These are phyloP conservation scores for Cephus nigrinus DNA, from an alignment of 2,888 invertebrate species.

Conservation along the genomic window DNA sequence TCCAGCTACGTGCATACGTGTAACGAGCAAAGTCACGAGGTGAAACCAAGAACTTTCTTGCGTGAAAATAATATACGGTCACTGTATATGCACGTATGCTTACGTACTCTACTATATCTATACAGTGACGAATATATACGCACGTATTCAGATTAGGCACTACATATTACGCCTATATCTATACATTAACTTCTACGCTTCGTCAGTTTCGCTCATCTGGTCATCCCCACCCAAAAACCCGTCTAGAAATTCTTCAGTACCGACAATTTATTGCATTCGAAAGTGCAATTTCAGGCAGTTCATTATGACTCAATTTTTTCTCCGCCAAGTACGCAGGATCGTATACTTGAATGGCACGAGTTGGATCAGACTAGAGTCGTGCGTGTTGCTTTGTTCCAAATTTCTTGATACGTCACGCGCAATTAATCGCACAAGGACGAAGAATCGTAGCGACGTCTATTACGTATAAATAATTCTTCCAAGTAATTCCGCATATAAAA, in stretches of 20 bases:
- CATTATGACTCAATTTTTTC: constrained; percentile 3
- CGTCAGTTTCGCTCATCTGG: neutral
- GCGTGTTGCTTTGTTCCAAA: neutral
- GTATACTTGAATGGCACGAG: neutral
- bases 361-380: neutral
- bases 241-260: neutral
- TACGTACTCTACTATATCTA: constrained; percentile 4
- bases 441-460: neutral
- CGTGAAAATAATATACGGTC: constrained; percentile 37
- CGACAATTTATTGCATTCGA: constrained; percentile 41
- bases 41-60: constrained; percentile 35
- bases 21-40: constrained; percentile 1
- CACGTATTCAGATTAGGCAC: neutral
- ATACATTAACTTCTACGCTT: neutral
- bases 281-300: constrained; percentile 39
- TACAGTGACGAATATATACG: neutral
- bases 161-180: neutral
- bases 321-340: neutral
- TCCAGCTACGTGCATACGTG: neutral
- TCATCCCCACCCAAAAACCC: neutral
- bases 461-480: neutral
- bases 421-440: neutral
- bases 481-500: neutral
- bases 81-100: constrained; percentile 18
- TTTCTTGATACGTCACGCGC: neutral